Evolutionary conservation across 2,888 invertebrate species (phyloP), one percentile per base, ranked within the genome.

Genomic region (Phyllotreta cruciferae): DNA sequence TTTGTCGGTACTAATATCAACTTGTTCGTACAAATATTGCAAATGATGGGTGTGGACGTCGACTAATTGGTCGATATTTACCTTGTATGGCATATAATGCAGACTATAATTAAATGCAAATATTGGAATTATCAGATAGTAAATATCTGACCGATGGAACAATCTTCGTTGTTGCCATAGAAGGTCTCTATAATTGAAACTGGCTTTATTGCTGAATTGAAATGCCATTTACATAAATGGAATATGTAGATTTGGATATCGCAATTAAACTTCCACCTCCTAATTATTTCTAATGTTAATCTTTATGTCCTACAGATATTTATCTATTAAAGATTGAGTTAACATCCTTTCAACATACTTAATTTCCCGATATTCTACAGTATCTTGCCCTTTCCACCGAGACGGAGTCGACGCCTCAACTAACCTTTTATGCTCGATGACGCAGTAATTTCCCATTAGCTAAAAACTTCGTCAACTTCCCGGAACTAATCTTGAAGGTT

Each of bases 401-500:
- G 8, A 6, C 6, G 5, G 14, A 8, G 1, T 34, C 8, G 8
- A 47, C 14, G 47, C 7, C 14, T 0, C 34, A 35, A 14, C 34
- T 41, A 56, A 49, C 35, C 50, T 44, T n/a, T 35, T 39, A 8
- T 9, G 11, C 39, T 50, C 50, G 49, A 50, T 58, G 41, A 41
- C 58, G 49, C 35, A 41, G 50, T 34, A 35, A 58, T 50, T 49
- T 50, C 41, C 49, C 42, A 58, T 58, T 58, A 58, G 50, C 50
- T 42, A 50, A 58, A 58, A 58, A 58, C 41, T 58, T 49, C 10
- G 57, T 57, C 39, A 57, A 49, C 39, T 58, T 50, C 14, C 50
- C 13, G 50, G 42, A 58, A 58, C 50, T 58, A 58, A 58, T 58
- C 50, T 58, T 35, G 58, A 58, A 58, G 50, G 50, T 58, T 58